Percentiles rank a stretch among this genome's conserved stretches.
Evolutionary conservation across 2,888 invertebrate genomes (phyloP).

Genomic region (Xanthostigma xanthostigma): DNA sequence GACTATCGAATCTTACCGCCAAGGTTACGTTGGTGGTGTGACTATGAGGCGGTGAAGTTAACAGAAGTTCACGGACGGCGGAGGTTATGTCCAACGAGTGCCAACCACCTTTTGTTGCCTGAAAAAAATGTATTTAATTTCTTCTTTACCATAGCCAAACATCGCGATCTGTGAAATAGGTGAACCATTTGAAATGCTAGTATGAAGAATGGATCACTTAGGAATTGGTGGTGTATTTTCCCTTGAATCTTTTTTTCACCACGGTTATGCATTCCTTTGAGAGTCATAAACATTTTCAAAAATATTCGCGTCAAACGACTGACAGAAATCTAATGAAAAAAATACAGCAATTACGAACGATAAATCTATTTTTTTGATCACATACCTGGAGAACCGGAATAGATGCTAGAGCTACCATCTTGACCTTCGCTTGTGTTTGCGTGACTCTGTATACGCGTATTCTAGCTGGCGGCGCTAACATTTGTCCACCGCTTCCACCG

Average conservation of each 20-base stretch:
- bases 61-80: constrained; percentile 14
- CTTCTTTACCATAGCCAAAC: too few relatives aligned
- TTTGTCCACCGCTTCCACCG: not conserved
- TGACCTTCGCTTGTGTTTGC: constrained; percentile 8
- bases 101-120: constrained; percentile 15
- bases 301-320: too few relatives aligned
- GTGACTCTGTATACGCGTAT: constrained; percentile 13
- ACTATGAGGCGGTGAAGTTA: constrained; percentile 11
- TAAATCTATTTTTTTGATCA: not conserved
- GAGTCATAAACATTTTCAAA: too few relatives aligned
- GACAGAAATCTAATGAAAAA: too few relatives aligned
- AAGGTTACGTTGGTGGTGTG: constrained; percentile 8
- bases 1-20: constrained; percentile 15
- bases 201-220: too few relatives aligned
- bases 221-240: too few relatives aligned
- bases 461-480: constrained; percentile 13
- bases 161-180: not conserved
- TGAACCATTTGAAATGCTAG: not conserved
- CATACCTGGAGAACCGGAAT: constrained; percentile 14
- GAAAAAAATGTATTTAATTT: constrained; percentile 1
- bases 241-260: too few relatives aligned
- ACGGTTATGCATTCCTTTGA: too few relatives aligned
- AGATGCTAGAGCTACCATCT: constrained; percentile 13
- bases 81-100: constrained; percentile 15
- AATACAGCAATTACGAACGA: too few relatives aligned